A percentile compares a stretch with the other conserved stretches of the same genome.
These are phyloP conservation scores for Eupeodes luniger DNA, from an alignment of 2,888 invertebrate species.

Conservation along the genomic window DNA sequence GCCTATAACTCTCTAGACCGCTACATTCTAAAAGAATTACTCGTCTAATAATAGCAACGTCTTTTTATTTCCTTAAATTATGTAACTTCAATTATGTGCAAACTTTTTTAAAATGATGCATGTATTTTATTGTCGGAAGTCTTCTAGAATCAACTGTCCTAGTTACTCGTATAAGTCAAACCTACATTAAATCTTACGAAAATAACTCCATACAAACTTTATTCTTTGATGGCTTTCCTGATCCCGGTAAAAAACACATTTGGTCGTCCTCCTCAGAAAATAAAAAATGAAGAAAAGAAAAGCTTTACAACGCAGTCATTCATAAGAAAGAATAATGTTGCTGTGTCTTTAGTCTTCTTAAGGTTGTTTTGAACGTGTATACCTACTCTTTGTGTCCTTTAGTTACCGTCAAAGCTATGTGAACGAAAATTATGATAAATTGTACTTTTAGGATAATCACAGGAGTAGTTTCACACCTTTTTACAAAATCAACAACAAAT, in stretches of 20 bases:
- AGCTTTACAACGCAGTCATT: background rate
- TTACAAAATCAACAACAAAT: background rate
- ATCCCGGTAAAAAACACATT: conserved; percentile 7
- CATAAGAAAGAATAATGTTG: conserved; percentile 60
- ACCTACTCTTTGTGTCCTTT: background rate
- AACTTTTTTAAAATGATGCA: background rate
- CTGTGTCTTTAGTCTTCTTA: conserved; percentile 22
- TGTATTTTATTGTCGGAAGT: conserved; percentile 1
- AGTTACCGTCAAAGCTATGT: conserved; percentile 3
- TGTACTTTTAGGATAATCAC: conserved; percentile 63
- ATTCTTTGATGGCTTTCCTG: background rate
- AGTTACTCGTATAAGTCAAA: background rate
- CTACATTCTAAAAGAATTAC: too few species aligned
- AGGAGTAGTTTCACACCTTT: conserved; percentile 29
- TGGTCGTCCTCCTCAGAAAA: background rate
- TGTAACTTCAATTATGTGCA: too few species aligned
- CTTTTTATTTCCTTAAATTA: too few species aligned
- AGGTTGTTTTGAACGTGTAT: conserved; percentile 4
- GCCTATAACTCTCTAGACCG: too few species aligned
- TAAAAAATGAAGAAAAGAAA: background rate
- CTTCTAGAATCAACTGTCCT: background rate
- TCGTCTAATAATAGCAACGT: too few species aligned
- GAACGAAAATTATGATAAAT: conserved; percentile 61
- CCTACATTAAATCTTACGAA: conserved; percentile 13
- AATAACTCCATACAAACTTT: conserved; percentile 54